Percentiles rank a stretch among this genome's conserved stretches.
Evolutionary conservation across 2,888 invertebrate species (phyloP).

Genomic region (Synergus itoensis): DNA sequence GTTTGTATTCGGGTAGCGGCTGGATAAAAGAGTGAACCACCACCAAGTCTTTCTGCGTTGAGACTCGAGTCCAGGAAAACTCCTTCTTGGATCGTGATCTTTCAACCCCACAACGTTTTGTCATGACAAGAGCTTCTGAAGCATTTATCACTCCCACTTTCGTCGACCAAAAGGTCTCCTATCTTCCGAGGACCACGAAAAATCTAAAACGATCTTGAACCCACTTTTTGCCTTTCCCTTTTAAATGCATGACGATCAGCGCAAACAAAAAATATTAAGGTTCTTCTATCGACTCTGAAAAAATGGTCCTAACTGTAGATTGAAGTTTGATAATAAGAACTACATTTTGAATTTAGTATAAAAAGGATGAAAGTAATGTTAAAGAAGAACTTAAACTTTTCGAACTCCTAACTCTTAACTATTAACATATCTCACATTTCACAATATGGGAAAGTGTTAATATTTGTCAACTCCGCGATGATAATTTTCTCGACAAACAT

Average conservation of each 20-base stretch:
- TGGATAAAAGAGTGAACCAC: background rate
- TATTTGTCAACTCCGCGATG: too few species aligned
- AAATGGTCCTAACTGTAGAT: too few species aligned
- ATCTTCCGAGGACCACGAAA: background rate
- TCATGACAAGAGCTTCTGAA: constrained; percentile 61
- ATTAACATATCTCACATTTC: too few species aligned
- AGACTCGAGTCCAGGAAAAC: constrained; percentile 12
- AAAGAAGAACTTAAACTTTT: too few species aligned
- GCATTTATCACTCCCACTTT: constrained; percentile 64
- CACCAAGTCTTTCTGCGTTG: background rate
- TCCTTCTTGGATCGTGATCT: constrained; percentile 58
- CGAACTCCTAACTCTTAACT: too few species aligned
- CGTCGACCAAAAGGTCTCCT: background rate
- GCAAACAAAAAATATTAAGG: background rate
- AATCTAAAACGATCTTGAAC: background rate
- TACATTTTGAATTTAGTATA: too few species aligned
- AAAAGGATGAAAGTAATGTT: too few species aligned
- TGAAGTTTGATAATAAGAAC: too few species aligned
- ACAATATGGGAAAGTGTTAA: too few species aligned
- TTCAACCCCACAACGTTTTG: constrained; percentile 62
- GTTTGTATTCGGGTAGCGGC: background rate
- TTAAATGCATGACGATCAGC: background rate
- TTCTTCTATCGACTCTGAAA: background rate
- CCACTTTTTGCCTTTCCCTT: background rate
- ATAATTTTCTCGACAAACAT: too few species aligned